Conservation (phyloP, 2,113 vertebrate genomes). For the Rhineura floridana region DNA sequence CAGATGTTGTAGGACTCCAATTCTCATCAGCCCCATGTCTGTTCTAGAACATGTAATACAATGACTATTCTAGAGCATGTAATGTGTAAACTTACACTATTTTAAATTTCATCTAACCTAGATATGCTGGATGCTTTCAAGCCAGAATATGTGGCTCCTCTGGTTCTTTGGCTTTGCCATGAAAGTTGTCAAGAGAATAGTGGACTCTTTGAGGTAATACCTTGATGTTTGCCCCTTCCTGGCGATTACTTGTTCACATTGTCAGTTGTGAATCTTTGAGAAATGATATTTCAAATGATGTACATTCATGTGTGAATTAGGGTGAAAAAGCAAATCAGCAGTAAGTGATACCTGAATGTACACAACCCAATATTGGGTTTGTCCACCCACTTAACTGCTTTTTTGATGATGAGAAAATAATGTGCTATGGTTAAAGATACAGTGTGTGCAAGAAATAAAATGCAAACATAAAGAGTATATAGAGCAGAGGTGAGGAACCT, state of each 20-base stretch:
- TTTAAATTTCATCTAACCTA: conserved; percentile 59
- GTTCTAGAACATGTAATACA: background rate
- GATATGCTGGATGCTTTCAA: conserved; percentile 89
- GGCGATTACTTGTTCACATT: background rate
- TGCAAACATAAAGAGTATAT: too few relatives aligned
- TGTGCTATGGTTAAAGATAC: too few relatives aligned
- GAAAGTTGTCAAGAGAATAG: conserved; percentile 93
- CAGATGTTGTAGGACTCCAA: background rate
- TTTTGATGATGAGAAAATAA: background rate
- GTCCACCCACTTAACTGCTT: background rate
- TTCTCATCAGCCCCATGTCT: background rate
- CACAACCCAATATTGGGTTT: background rate
- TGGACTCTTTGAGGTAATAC: conserved; percentile 91
- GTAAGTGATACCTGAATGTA: too few relatives aligned
- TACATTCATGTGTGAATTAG: background rate
- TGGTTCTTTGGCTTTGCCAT: conserved; percentile 95
- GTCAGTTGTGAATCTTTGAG: background rate
- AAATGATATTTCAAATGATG: background rate
- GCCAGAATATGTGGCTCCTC: conserved; percentile 90
- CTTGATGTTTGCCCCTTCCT: background rate
- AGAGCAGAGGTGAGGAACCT: too few relatives aligned
- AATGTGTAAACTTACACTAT: background rate
- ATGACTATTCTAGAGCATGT: background rate
- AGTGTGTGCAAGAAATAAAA: too few relatives aligned
- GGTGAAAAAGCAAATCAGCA: too few relatives aligned